phyloP scores from a whole-genome alignment of 2,797 vertebrate species.

The Philypnodon macrostomus region DNA sequence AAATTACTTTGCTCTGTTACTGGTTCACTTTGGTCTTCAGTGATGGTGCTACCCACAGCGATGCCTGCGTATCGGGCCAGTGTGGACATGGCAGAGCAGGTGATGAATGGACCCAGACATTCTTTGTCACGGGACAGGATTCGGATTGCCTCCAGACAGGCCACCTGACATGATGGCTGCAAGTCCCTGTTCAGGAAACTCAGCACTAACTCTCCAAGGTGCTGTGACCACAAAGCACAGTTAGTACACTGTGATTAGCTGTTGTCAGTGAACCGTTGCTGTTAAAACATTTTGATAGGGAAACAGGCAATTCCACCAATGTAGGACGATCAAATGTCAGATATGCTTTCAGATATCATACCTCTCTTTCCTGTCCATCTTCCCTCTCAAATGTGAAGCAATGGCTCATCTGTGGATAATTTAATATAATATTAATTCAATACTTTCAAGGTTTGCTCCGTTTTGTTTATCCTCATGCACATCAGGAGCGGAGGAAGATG shows the following conservation, averaged over 20 bases:
- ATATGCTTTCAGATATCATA: conserved; percentile 51
- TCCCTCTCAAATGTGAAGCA: conserved; percentile 83
- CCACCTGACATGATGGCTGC: conserved; percentile 84
- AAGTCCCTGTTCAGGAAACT: conserved; percentile 81
- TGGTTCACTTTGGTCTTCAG: conserved; percentile 7
- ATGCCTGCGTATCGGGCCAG: conserved; percentile 82
- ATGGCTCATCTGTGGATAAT: conserved; percentile 78
- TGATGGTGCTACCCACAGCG: not conserved
- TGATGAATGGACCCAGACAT: conserved; percentile 80
- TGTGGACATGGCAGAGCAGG: conserved; percentile 76
- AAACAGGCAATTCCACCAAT: too few species aligned
- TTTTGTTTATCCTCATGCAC: not conserved
- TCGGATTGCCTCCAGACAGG: conserved; percentile 87
- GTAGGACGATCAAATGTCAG: too few species aligned
- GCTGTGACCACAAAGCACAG: conserved; percentile 60
- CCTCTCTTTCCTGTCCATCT: conserved; percentile 79
- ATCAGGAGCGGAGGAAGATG: not conserved
- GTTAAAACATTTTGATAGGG: too few species aligned
- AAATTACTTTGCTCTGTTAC: conserved; percentile 44
- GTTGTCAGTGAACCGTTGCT: too few species aligned
- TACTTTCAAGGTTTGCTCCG: not conserved
- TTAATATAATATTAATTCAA: too few species aligned
- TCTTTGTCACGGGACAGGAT: conserved; percentile 87
- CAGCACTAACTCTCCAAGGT: conserved; percentile 83
- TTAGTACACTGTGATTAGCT: not conserved